Evolutionary conservation across 2,888 invertebrate species (phyloP).

Genomic region (Agonopterix heracliana): DNA sequence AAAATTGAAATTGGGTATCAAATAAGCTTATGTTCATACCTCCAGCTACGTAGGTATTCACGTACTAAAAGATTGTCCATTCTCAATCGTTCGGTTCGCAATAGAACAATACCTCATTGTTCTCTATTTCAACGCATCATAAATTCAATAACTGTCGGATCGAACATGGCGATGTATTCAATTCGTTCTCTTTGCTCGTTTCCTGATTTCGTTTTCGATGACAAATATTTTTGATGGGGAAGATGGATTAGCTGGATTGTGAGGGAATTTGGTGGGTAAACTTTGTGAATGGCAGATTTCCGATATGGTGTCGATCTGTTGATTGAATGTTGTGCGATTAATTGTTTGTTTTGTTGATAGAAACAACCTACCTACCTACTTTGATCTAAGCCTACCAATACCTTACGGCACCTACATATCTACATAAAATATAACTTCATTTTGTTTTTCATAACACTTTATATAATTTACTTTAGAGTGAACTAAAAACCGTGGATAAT

Average conservation of each 20-base stretch:
- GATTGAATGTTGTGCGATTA: no score
- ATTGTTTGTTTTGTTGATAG: no score
- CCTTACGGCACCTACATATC: no score
- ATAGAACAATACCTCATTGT: constrained; percentile 61
- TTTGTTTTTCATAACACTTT: no score
- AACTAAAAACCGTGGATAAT: no score
- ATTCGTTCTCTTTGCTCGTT: constrained; percentile 20
- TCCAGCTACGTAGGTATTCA: neutral
- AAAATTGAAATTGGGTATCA: constrained; percentile 12
- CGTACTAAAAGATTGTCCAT: constrained; percentile 33
- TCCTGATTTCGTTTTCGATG: constrained; percentile 36
- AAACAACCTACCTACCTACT: no score
- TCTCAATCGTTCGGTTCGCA: constrained; percentile 24
- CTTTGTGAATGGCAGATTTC: neutral
- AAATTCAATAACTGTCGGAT: constrained; percentile 37
- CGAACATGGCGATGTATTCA: constrained; percentile 18
- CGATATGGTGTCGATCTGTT: no score
- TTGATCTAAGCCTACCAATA: no score
- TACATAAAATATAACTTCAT: no score
- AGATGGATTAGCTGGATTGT: constrained; percentile 30
- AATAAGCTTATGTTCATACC: constrained; percentile 26
- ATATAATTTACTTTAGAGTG: no score
- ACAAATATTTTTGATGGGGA: constrained; percentile 41
- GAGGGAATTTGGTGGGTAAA: constrained; percentile 2
- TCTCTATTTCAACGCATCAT: constrained; percentile 49